These are phyloP conservation scores for Netelia inedita DNA, from an alignment of 2,888 invertebrate genomes.

Conservation along the genomic window DNA sequence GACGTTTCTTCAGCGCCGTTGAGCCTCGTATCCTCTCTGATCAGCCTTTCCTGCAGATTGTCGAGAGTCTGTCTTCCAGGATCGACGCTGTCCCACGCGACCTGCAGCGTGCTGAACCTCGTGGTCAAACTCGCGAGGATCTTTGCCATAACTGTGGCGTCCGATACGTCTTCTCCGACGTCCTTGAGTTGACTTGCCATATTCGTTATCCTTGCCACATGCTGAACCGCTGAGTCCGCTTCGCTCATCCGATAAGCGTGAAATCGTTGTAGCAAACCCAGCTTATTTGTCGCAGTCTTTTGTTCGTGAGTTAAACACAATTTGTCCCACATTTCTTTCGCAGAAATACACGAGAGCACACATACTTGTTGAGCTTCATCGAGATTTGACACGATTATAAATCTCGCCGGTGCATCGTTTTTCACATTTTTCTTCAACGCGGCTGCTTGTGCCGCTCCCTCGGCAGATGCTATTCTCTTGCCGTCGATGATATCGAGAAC, in stretches of 20 bases:
- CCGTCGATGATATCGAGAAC: conserved; percentile 61
- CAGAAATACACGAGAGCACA: conserved; percentile 56
- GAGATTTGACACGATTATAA: conserved; percentile 68
- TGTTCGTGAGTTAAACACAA: conserved; percentile 69
- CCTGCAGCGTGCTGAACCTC: conserved; percentile 60
- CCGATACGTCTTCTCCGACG: conserved; percentile 50
- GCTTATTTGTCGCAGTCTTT: conserved; percentile 65
- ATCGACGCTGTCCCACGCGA: conserved; percentile 61
- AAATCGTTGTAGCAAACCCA: conserved; percentile 62
- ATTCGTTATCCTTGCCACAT: conserved; percentile 64
- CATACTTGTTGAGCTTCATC: conserved; percentile 68
- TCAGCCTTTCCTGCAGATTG: conserved; percentile 53
- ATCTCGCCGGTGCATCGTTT: conserved; percentile 68
- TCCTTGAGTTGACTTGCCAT: conserved; percentile 66
- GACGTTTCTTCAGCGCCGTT: conserved; percentile 21
- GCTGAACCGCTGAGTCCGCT: conserved; percentile 63
- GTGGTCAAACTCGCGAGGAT: conserved; percentile 34
- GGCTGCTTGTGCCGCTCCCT: conserved; percentile 1
- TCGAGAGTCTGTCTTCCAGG: conserved; percentile 54
- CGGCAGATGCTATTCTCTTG: conserved; percentile 34
- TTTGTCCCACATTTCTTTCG: conserved; percentile 68
- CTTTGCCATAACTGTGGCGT: conserved; percentile 2
- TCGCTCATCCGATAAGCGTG: conserved; percentile 65
- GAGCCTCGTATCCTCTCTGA: conserved; percentile 55
- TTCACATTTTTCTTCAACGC: conserved; percentile 58